Evolutionary conservation across 2,888 invertebrate species (phyloP).

Genomic region (Eupelmus urozonus): DNA sequence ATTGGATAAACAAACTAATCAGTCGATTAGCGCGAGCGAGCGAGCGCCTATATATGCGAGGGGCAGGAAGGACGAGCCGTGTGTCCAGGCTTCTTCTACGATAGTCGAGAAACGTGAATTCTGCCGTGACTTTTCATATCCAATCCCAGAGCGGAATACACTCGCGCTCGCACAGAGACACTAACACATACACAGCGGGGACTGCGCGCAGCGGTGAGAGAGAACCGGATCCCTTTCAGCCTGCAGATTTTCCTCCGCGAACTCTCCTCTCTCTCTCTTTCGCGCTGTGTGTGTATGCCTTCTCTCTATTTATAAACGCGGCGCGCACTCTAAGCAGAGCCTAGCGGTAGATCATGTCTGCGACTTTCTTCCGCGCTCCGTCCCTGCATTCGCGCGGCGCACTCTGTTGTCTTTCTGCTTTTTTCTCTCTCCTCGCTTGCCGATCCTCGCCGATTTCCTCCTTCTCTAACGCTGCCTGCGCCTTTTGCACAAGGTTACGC

Average conservation of each 20-base stretch:
- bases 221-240: too few species aligned
- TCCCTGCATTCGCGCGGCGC: background rate
- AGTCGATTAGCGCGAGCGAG: slow-evolving; percentile 13
- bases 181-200: too few species aligned
- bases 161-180: too few species aligned
- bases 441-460: background rate
- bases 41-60: background rate
- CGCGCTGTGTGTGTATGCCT: background rate
- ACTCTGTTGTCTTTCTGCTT: background rate
- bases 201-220: too few species aligned
- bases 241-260: too few species aligned
- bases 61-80: background rate
- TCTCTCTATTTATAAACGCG: slow-evolving; percentile 61
- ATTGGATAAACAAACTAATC: slow-evolving; percentile 22
- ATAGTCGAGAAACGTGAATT: background rate
- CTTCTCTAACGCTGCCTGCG: background rate
- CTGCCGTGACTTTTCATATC: slow-evolving; percentile 41
- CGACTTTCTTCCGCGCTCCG: slow-evolving; percentile 32
- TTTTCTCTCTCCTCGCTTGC: background rate
- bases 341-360: slow-evolving; percentile 68
- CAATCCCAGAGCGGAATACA: too few species aligned
- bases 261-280: slow-evolving; percentile 1
- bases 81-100: background rate
- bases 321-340: slow-evolving; percentile 40
- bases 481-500: slow-evolving; percentile 28